Evolutionary conservation across 2,797 vertebrate genomes (phyloP).

Genomic region (Hippocampus kuda): DNA sequence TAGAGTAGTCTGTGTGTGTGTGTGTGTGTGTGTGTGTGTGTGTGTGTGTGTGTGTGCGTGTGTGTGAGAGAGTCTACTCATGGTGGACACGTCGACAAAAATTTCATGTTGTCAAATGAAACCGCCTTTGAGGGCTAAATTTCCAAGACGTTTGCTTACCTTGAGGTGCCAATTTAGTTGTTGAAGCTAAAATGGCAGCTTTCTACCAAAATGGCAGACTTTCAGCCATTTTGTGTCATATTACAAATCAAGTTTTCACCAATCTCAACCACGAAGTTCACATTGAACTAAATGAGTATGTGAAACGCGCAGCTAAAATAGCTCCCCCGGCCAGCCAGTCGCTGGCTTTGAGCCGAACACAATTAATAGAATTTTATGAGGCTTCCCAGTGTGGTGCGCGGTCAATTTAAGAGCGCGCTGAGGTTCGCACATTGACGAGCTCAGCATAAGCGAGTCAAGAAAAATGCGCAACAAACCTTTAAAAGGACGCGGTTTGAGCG

Average conservation of each 20-base stretch:
- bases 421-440: not conserved
- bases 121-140: no score
- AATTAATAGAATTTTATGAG: not conserved
- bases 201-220: slow-evolving; percentile 2
- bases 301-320: not conserved
- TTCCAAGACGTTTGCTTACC: slow-evolving; percentile 1
- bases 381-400: not conserved
- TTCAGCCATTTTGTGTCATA: slow-evolving; percentile 47
- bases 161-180: not conserved
- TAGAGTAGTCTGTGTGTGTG: no score
- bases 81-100: no score
- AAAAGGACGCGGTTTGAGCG: not conserved
- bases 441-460: not conserved
- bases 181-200: not conserved
- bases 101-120: no score
- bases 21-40: no score
- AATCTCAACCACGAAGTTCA: not conserved
- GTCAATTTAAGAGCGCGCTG: not conserved
- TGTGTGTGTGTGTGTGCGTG: no score
- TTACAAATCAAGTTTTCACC: not conserved
- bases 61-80: no score
- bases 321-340: not conserved
- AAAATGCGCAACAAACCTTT: not conserved
- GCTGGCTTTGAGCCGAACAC: no score
- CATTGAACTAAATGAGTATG: no score